phyloP scores from a whole-genome alignment of 2,888 invertebrate genomes.

The Siphlonurus alternatus region DNA sequence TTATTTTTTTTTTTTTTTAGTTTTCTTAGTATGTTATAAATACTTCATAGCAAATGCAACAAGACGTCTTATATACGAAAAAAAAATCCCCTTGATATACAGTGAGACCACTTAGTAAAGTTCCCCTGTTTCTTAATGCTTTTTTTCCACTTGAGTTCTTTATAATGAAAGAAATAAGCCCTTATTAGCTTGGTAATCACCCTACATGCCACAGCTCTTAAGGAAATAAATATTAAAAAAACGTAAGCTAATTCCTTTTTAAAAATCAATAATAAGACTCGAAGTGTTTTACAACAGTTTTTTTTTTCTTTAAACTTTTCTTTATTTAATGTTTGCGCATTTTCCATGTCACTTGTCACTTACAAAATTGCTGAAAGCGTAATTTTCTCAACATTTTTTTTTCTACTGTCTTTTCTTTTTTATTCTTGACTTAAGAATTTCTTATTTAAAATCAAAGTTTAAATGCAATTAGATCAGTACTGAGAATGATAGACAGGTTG shows the following conservation, averaged over 20 bases:
- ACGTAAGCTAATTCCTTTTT: background rate
- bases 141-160: background rate
- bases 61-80: background rate
- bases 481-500: background rate
- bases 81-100: background rate
- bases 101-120: background rate
- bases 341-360: background rate
- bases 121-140: background rate
- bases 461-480: background rate
- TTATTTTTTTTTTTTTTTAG: background rate
- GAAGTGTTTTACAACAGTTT: too few species aligned
- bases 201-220: conserved; percentile 4
- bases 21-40: background rate
- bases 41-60: background rate
- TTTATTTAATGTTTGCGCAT: background rate
- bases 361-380: background rate
- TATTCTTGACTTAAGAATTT: background rate
- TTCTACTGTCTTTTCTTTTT: background rate
- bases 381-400: background rate
- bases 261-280: background rate
- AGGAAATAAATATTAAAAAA: conserved; percentile 5
- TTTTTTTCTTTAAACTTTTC: background rate
- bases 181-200: conserved; percentile 4
- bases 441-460: background rate
- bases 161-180: background rate